Base-by-base conservation (phyloP, 2,888 invertebrate species). In the Coremacera marginata region DNA sequence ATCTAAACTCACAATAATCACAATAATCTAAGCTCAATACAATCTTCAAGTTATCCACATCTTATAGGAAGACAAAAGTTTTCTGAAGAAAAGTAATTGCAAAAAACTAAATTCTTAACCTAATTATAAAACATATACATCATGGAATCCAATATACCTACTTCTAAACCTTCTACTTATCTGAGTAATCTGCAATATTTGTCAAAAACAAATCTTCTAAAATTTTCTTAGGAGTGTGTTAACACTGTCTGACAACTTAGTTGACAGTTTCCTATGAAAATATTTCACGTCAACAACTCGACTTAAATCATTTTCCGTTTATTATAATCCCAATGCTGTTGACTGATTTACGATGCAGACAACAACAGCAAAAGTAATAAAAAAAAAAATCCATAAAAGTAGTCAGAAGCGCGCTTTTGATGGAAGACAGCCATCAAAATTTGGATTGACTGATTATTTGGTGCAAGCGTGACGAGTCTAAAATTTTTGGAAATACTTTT, bases 401-500 rank as follows among this genome's bases (percentile, higher is more conserved):
- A 49, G 68, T 19, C 51, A 22, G 68, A 49, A 22, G 44, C 49
- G 22, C 68, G 22, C 60, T 60, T 14, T 22, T n/a, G 22, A 22
- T 68, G 51, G n/a, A 9, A 16, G 34, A 11, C 49, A 44, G 44
- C 44, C 44, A 44, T 44, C 44, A 44, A 11, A 44, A 44, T 44
- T 44, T 11, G 14, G 44, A 44, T 44, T 68, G 68, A 11, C 27
- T 51, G 68, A 68, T 68, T 19, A 68, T 19, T 22, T 51, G 51
- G 52, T 68, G 44, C 68, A 51, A 51, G 25, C 68, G 68, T 68
- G 68, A 68, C 68, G 34, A 68, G 68, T 67, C 63, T 67, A 34
- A 8, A 37, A 67, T 37, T 67, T 67, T 37, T 22, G 19, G 9
- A 65, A 65, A 65, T 65, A n/a, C 19, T 16, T 34, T 31, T 65